Evolutionary conservation across 2,888 invertebrate genomes (phyloP).

Genomic region (Steromphala cineraria): DNA sequence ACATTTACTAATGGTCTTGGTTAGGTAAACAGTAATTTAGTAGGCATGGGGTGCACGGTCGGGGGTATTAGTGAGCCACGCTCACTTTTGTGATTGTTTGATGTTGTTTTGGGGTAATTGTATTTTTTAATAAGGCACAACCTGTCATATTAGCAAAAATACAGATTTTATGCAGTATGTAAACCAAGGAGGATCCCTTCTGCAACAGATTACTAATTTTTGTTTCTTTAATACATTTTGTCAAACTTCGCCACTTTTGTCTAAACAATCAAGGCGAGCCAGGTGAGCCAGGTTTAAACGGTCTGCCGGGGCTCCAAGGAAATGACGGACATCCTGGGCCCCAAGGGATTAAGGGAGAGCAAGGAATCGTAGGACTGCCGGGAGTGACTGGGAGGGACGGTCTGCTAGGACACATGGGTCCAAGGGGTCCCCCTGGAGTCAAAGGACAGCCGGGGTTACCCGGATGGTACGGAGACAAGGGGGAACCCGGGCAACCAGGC

Average conservation of each 20-base stretch:
- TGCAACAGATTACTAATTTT: no score
- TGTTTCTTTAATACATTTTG: no score
- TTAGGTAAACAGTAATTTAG: no score
- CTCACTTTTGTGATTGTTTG: no score
- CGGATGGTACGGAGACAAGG: conserved; percentile 20
- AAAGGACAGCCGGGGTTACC: conserved; percentile 22
- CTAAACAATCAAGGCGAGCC: neutral
- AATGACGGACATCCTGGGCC: conserved; percentile 15
- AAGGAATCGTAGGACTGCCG: neutral
- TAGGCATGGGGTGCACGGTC: no score
- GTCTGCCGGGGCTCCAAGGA: conserved; percentile 12
- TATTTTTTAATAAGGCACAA: no score
- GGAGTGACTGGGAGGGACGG: conserved; percentile 22
- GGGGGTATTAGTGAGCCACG: no score
- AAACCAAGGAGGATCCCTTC: no score
- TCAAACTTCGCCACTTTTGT: neutral
- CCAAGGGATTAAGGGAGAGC: conserved; percentile 18
- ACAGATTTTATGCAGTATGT: no score
- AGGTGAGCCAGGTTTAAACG: neutral
- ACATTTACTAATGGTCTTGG: no score
- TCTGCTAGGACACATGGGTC: conserved; percentile 6
- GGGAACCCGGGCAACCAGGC: conserved; percentile 27
- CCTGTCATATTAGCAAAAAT: no score
- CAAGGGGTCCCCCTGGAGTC: conserved; percentile 8
- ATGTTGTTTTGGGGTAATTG: no score